Percentiles rank a stretch among this genome's conserved stretches.
These are phyloP conservation scores for Ichneumon xanthorius DNA, from an alignment of 2,888 invertebrate species.

Conservation along the genomic window DNA sequence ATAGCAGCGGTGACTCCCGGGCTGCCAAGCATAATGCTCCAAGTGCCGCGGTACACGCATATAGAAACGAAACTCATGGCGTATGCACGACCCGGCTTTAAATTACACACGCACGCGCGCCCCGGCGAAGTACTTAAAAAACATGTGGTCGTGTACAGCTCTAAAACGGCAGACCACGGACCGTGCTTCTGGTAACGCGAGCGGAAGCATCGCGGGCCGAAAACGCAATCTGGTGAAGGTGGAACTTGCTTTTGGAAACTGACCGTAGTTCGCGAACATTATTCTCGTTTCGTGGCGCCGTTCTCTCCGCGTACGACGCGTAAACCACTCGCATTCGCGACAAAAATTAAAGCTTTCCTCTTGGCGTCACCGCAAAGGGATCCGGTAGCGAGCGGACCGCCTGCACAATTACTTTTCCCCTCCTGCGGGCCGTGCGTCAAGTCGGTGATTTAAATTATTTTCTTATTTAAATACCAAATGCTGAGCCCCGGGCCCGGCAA, in stretches of 20 bases:
- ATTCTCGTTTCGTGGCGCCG: background rate
- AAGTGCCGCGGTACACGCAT: background rate
- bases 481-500: background rate
- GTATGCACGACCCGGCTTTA: conserved; percentile 15
- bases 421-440: background rate
- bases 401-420: background rate
- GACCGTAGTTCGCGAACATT: background rate
- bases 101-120: background rate
- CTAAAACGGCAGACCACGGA: background rate
- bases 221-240: conserved; percentile 16
- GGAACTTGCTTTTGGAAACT: conserved; percentile 20
- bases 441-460: conserved; percentile 2
- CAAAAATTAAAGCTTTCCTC: background rate
- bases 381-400: background rate
- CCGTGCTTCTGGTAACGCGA: background rate
- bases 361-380: background rate
- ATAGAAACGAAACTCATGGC: conserved; percentile 14
- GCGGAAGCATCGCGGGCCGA: background rate
- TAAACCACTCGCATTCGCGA: conserved; percentile 7
- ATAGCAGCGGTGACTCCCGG: background rate
- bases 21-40: background rate
- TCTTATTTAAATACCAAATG: conserved; percentile 29
- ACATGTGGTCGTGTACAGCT: conserved; percentile 14
- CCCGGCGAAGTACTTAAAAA: background rate
- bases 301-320: background rate